Percentiles rank a stretch among this genome's conserved stretches.
phyloP scores from a whole-genome alignment of 2,888 invertebrate genomes.

The Bellardia pandia region DNA sequence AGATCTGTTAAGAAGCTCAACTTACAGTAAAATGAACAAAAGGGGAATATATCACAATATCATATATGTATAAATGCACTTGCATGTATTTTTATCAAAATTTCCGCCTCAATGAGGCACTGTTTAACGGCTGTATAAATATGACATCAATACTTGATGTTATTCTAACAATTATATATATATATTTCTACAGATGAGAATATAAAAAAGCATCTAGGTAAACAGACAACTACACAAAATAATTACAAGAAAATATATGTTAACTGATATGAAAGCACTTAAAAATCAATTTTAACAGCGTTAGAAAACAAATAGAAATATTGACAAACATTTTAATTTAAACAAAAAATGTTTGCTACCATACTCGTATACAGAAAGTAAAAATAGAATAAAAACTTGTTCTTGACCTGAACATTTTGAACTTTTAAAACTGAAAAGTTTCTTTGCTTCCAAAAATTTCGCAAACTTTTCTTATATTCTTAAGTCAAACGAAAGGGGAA shows the following conservation, averaged over 20 bases:
- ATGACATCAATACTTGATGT: neutral
- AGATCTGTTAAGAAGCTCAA: too few species aligned
- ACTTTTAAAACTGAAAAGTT: constrained; percentile 23
- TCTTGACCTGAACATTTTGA: constrained; percentile 46
- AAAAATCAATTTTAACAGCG: neutral
- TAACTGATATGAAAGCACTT: neutral
- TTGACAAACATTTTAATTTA: neutral
- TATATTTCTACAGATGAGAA: neutral
- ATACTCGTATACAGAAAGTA: neutral
- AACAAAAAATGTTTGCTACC: neutral
- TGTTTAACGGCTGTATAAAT: neutral
- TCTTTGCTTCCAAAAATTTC: constrained; percentile 14
- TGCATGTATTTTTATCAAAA: too few species aligned
- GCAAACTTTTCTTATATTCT: neutral
- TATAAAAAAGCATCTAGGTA: neutral
- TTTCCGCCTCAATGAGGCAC: neutral
- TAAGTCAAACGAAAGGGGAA: neutral
- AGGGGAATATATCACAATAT: too few species aligned
- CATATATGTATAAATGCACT: too few species aligned
- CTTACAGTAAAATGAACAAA: too few species aligned
- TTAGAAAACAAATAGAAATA: neutral
- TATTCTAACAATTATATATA: neutral
- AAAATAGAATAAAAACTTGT: neutral
- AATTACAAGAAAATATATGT: constrained; percentile 1
- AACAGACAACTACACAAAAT: neutral